phyloP scores from a whole-genome alignment of 2,888 invertebrate genomes.

The Megastigmus dorsalis region DNA sequence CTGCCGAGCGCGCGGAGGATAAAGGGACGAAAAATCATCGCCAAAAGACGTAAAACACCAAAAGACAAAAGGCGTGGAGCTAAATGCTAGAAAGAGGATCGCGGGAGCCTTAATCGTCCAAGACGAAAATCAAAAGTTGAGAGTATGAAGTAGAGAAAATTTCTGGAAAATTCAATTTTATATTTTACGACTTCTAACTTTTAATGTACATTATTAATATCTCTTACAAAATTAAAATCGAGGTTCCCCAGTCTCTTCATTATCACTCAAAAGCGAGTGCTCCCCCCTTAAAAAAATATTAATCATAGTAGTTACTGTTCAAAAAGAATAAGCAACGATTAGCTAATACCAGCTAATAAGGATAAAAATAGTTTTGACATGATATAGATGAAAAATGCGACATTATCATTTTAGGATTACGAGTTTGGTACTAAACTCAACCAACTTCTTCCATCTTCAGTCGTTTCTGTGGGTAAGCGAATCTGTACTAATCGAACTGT shows the following conservation, averaged over 20 bases:
- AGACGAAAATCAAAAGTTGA: constrained; percentile 21
- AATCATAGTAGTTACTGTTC: not conserved
- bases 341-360: not conserved
- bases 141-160: constrained; percentile 18
- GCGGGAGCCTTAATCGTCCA: constrained; percentile 15
- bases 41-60: constrained; percentile 42
- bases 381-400: not conserved
- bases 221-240: constrained; percentile 42
- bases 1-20: constrained; percentile 24
- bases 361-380: not conserved
- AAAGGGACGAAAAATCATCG: constrained; percentile 50
- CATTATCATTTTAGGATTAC: constrained; percentile 13
- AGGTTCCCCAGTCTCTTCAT: not conserved
- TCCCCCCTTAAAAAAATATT: not conserved
- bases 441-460: constrained; percentile 67
- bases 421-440: constrained; percentile 67
- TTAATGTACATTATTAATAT: constrained; percentile 42
- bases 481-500: constrained; percentile 70
- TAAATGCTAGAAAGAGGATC: constrained; percentile 5
- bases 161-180: constrained; percentile 44
- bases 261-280: not conserved
- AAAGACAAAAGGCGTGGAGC: constrained; percentile 38
- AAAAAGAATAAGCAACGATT: no score
- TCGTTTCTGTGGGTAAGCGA: constrained; percentile 65
- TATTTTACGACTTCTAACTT: constrained; percentile 41